A percentile compares a stretch with the other conserved stretches of the same genome.
Evolutionary conservation across 2,888 invertebrate species (phyloP).

Genomic region (Meiosimyza decipiens): DNA sequence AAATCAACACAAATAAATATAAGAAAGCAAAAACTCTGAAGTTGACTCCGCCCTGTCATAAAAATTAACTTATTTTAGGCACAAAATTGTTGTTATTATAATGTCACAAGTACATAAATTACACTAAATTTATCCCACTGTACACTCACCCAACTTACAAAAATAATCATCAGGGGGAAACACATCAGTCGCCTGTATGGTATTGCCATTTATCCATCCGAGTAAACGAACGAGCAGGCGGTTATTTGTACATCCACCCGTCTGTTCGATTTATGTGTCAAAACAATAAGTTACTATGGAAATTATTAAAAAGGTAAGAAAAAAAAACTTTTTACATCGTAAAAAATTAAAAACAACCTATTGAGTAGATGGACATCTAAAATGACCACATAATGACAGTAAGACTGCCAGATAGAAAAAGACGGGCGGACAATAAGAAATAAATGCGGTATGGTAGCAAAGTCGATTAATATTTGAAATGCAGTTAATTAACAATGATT

Average conservation of each 20-base stretch:
- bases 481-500: constrained; percentile 48
- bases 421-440: constrained; percentile 1
- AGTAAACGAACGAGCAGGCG: no score
- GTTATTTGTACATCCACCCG: neutral
- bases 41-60: neutral
- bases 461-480: constrained; percentile 47
- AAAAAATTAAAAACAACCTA: constrained; percentile 20
- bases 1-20: neutral
- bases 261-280: constrained; percentile 18
- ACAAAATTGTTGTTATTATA: no score
- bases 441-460: neutral
- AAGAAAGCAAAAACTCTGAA: neutral
- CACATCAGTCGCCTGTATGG: no score
- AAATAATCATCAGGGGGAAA: no score
- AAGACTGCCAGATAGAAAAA: neutral
- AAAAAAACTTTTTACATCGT: neutral
- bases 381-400: constrained; percentile 30
- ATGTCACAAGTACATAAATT: no score
- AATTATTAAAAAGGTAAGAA: constrained; percentile 18
- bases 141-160: no score
- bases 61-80: no score
- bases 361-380: constrained; percentile 32
- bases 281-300: constrained; percentile 35
- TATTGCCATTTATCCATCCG: no score
- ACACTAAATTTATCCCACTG: no score